These are phyloP conservation scores for Poecile montanus DNA, from an alignment of 2,797 vertebrate genomes.

Conservation along the genomic window DNA sequence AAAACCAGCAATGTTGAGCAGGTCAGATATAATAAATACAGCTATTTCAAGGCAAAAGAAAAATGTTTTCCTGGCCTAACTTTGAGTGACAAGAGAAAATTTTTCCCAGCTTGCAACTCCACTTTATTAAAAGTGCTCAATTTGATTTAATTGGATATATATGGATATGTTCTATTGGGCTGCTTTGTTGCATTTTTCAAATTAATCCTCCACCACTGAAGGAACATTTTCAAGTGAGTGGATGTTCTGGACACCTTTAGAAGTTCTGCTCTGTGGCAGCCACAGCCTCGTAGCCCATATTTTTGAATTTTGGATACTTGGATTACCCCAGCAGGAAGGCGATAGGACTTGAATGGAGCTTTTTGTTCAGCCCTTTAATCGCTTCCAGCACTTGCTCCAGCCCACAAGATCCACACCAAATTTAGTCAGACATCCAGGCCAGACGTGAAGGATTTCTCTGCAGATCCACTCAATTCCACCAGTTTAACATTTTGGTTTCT, in stretches of 20 bases:
- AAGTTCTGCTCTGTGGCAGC: slow-evolving; percentile 40
- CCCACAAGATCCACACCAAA: slow-evolving; percentile 74
- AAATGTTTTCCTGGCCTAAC: slow-evolving; percentile 49
- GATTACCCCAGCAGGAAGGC: slow-evolving; percentile 85
- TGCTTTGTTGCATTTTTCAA: slow-evolving; percentile 37
- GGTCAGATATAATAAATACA: slow-evolving; percentile 69
- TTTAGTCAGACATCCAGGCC: slow-evolving; percentile 73
- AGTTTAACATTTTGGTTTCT: slow-evolving; percentile 65
- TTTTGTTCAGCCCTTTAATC: slow-evolving; percentile 87
- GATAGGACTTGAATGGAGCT: slow-evolving; percentile 85
- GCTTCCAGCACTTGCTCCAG: slow-evolving; percentile 82
- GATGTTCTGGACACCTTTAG: slow-evolving; percentile 65
- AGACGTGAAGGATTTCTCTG: slow-evolving; percentile 77
- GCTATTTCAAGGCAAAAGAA: slow-evolving; percentile 64
- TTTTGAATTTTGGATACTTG: slow-evolving; percentile 82
- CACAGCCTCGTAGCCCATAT: slow-evolving; percentile 69
- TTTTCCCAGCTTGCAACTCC: slow-evolving; percentile 52
- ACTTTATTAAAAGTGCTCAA: slow-evolving; percentile 54
- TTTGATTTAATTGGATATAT: slow-evolving; percentile 56
- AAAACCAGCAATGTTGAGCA: slow-evolving; percentile 61
- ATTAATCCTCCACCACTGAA: slow-evolving; percentile 49
- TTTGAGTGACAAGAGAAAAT: slow-evolving; percentile 72
- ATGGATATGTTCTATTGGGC: background rate
- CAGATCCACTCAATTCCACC: slow-evolving; percentile 67
- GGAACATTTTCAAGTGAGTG: slow-evolving; percentile 41